Percentiles rank a stretch among this genome's conserved stretches.
phyloP scores from a whole-genome alignment of 2,888 invertebrate species.

The Oxystoma pomonae region DNA sequence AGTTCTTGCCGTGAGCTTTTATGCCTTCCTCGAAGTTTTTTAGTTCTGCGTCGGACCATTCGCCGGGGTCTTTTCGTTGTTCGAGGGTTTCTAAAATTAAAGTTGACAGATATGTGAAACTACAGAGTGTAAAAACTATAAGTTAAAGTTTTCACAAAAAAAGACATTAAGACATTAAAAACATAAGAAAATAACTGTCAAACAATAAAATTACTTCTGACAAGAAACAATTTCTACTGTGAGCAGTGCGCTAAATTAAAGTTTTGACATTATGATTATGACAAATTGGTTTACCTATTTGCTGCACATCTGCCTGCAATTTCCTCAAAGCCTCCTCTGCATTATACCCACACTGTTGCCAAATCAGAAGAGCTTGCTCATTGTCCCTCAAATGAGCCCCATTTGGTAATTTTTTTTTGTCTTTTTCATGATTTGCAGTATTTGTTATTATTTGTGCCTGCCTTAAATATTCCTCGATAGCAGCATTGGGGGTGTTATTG shows the following conservation, averaged over 20 bases:
- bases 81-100: no score
- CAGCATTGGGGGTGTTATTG: conserved; percentile 62
- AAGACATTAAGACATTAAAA: no score
- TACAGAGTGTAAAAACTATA: no score
- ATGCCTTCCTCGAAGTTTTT: conserved; percentile 95
- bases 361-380: conserved; percentile 83
- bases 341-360: conserved; percentile 93
- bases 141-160: no score
- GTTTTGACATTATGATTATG: no score
- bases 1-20: conserved; percentile 92
- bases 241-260: no score
- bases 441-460: conserved; percentile 49
- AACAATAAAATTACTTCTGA: no score
- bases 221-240: no score
- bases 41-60: conserved; percentile 96
- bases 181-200: no score
- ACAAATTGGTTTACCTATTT: no score
- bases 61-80: conserved; percentile 62
- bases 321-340: conserved; percentile 88
- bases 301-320: conserved; percentile 48
- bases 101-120: no score
- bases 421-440: conserved; percentile 47
- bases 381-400: conserved; percentile 81
- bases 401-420: conserved; percentile 45
- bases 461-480: conserved; percentile 77